Evolutionary conservation across 2,888 invertebrate genomes (phyloP), one percentile per base, ranked within the genome.

Genomic region (Clitarchus hookeri): DNA sequence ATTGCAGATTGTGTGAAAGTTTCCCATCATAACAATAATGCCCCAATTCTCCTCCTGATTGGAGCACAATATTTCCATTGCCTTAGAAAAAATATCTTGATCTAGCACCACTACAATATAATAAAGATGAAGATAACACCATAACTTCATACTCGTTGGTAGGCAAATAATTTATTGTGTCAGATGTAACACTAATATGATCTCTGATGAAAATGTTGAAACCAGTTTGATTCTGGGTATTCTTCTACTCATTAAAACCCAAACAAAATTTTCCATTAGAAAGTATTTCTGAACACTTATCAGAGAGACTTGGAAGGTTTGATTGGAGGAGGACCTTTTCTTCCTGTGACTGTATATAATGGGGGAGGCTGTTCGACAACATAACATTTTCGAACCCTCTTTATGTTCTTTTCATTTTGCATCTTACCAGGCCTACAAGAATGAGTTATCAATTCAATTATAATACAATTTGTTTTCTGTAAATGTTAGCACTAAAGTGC

Each of bases 1-100:
- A 44, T 82, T 36, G 82, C 82, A 82, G 27, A 82, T 27, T 19
- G 27, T 82, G 44, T 82, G 82, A 26, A 82, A 82, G 27, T 44
- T 27, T 36, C 36, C 36, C 36, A 11, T 82, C 82, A 11, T 82
- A 25, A 82, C 44, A 82, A 82, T 36, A 23, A 36, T 27, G 36
- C 44, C 82, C 27, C 26, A 19, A n/a, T 36, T 36, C 25, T 27
- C 44, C n/a, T 82, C 82, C 23, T 82, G 82, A 26, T 82, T 25
- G 12, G 36, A 82, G 36, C 82, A 82, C 27, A 82, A 27, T 82
- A 82, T 82, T 23, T 82, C 27, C 23, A 44, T 44, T 36, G 26
- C 82, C 44, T 82, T 82, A 13, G 9, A 19, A 26, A 82, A 82
- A 19, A 36, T 82, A 27, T 80, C 54, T 16, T 84, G 48, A 12